Evolutionary conservation across 2,888 invertebrate species (phyloP).

Genomic region (Arrhopalites spinosus): DNA sequence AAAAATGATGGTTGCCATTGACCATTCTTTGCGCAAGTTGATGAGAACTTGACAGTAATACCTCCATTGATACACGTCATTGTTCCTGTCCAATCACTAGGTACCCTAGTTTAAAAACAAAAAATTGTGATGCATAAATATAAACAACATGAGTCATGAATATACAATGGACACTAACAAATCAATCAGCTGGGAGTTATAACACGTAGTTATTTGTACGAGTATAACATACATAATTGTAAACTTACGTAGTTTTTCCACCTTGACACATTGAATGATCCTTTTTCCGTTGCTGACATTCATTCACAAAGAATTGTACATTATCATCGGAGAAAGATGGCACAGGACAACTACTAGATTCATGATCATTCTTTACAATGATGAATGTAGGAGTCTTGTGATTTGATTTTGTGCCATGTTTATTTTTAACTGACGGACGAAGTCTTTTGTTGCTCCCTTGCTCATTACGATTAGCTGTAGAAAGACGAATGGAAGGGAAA

Average conservation of each 20-base stretch:
- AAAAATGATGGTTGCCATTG: conserved; percentile 14
- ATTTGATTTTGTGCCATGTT: no score
- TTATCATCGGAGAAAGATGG: neutral
- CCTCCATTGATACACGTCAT: neutral
- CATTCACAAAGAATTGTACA: neutral
- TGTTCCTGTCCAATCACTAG: neutral
- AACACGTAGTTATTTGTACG: neutral
- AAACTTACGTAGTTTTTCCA: neutral
- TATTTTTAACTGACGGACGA: no score
- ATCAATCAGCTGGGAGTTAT: no score
- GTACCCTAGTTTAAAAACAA: neutral
- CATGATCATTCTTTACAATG: neutral
- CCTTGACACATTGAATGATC: neutral
- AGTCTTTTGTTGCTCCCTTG: no score
- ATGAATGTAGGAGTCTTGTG: no score
- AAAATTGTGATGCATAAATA: neutral
- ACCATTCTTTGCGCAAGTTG: neutral
- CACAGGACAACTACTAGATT: neutral
- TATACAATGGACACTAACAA: no score
- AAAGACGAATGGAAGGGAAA: no score
- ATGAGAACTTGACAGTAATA: neutral
- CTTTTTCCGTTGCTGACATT: neutral
- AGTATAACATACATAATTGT: neutral
- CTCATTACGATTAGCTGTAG: no score
- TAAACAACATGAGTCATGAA: no score